A percentile compares a stretch with the other conserved stretches of the same genome.
Conservation (phyloP, 2,797 vertebrate genomes). For the Pitangus sulphuratus region DNA sequence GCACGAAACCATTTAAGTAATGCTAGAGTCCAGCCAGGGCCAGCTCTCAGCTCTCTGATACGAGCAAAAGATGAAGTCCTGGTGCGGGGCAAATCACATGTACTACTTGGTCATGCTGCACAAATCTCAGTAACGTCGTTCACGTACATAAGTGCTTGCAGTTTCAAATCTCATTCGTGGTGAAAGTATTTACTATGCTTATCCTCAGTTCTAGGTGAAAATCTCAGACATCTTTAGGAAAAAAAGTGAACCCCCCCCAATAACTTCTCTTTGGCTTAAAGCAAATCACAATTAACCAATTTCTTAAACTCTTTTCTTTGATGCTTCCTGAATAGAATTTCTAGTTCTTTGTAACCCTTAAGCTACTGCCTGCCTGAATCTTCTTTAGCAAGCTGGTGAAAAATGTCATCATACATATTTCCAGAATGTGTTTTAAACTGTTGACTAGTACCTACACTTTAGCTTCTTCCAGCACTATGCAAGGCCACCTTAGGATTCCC, state of each 20-base stretch:
- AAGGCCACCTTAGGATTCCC: neutral
- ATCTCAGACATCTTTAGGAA: neutral
- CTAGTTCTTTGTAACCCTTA: neutral
- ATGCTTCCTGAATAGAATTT: neutral
- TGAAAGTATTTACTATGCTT: neutral
- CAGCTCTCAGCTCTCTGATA: neutral
- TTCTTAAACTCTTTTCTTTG: neutral
- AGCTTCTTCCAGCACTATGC: neutral
- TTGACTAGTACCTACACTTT: neutral
- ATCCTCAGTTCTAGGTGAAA: neutral
- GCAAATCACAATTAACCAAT: neutral
- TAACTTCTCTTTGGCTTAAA: neutral
- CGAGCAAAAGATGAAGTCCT: neutral
- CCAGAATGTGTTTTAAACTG: neutral
- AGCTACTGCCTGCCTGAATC: neutral
- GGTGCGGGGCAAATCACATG: neutral
- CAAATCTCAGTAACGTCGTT: neutral
- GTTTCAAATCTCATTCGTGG: neutral
- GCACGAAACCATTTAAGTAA: neutral
- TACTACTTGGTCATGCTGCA: neutral
- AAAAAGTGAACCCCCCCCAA: rapidly evolving
- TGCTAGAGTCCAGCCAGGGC: neutral
- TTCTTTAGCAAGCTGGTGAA: neutral
- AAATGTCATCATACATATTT: neutral
- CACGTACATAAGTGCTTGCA: neutral